Base-by-base conservation (phyloP, 2,797 vertebrate species). In the Hydrophis major region DNA sequence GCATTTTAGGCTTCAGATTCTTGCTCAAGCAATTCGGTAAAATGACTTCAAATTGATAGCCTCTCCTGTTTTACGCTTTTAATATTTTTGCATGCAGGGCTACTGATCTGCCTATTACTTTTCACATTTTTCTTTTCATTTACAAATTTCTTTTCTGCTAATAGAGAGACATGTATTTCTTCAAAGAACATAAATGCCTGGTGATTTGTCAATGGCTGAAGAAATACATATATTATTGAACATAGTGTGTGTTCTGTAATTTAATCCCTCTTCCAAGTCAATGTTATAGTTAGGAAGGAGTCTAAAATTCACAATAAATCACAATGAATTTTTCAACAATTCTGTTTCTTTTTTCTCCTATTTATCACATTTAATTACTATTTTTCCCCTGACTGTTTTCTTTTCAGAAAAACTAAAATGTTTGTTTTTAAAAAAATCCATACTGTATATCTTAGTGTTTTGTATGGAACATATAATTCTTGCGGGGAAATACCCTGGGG, bases 181-280 rank as follows among this genome's bases (percentile, higher is more conserved):
- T 16, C 3, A 55, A 27, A 12, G 66, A 3, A 4, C 88, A 74
- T 6, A 92, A 90, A 27, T 25, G 3, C 91, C 42, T 90, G 89
- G 18, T 12, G 66, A 91, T 91, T 92, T 95, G 4, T 57, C 42
- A 89, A 1, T 42, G 92, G 89, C 78, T 69, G 11, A 93, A 94
- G 55, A 59, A 93, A 93, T 25, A 10, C 0, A 61, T n/a, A 50
- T 55, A 61, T 27, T 89, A 7, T 27, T 83, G 12, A 37, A 53
- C 69, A 6, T 14, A 47, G 28, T 0, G 0, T 25, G 32, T 13
- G 32, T 0, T 89, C 27, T 89, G 87, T n/a, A 1, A 90, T 53
- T 95, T 94, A 88, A 90, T 86, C 37, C 13, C 18, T 11, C 4
- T 50, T 22, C 14, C 25, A 7, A 2, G 91, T 92, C 74, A 92